These are phyloP conservation scores for Chymomyza caudatula DNA, from an alignment of 2,888 invertebrate genomes.

Conservation along the genomic window DNA sequence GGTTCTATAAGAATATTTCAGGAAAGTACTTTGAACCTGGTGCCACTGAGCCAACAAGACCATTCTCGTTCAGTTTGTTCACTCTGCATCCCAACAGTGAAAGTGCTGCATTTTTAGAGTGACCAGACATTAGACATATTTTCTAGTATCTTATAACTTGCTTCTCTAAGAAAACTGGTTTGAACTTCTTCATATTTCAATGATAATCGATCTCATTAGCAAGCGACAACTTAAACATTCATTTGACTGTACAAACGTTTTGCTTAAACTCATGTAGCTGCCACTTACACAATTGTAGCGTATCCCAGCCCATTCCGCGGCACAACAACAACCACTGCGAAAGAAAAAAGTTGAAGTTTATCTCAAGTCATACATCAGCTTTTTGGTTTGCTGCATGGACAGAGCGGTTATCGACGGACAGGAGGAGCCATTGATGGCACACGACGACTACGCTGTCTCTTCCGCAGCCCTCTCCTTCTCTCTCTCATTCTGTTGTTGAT, in stretches of 20 bases:
- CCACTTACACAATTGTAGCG: conserved; percentile 25
- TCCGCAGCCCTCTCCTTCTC: no score
- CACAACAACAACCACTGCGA: conserved; percentile 4
- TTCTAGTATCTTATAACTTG: no score
- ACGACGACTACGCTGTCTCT: conserved; percentile 36
- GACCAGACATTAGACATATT: no score
- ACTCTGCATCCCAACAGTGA: no score
- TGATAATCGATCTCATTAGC: neutral
- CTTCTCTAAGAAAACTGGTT: no score
- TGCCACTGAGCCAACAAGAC: no score
- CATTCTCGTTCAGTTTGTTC: no score
- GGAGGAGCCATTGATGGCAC: conserved; percentile 56
- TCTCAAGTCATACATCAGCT: conserved; percentile 59
- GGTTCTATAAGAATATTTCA: neutral
- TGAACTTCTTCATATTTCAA: no score
- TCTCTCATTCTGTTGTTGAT: conserved; percentile 37
- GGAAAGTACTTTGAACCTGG: no score
- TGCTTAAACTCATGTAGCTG: neutral
- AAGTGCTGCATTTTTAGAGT: no score
- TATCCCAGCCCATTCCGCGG: conserved; percentile 16
- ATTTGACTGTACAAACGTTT: neutral
- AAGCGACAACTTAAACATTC: neutral
- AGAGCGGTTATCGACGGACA: neutral
- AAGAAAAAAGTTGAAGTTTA: conserved; percentile 40
- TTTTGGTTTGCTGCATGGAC: conserved; percentile 24